Conservation (phyloP, 2,888 invertebrate species). For the Hydropsyche betteni region DNA sequence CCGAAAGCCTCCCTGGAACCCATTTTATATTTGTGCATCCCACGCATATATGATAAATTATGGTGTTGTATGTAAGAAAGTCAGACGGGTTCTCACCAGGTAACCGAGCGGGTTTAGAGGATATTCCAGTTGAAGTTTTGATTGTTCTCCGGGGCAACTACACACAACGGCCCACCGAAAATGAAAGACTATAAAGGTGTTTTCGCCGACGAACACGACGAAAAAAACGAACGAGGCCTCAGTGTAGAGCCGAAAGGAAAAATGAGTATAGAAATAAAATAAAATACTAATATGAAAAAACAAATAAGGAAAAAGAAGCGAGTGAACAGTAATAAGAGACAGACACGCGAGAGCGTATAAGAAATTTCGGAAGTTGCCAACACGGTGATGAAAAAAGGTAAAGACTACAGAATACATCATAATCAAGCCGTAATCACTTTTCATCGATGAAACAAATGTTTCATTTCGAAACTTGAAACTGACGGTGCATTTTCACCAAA, state of each 20-base stretch:
- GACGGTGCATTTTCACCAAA: too few species aligned
- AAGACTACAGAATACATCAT: too few species aligned
- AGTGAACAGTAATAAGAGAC: conserved; percentile 24
- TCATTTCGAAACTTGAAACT: too few species aligned
- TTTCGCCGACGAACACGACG: conserved; percentile 6
- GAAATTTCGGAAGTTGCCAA: background rate
- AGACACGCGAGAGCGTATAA: conserved; percentile 9
- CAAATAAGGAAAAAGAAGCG: background rate
- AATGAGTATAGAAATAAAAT: background rate
- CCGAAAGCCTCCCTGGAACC: too few species aligned
- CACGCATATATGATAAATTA: too few species aligned
- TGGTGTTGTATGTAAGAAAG: too few species aligned
- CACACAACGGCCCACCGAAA: conserved; percentile 6
- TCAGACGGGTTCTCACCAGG: too few species aligned
- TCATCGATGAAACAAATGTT: too few species aligned
- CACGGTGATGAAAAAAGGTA: background rate
- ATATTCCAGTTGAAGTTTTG: conserved; percentile 13
- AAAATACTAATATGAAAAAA: background rate
- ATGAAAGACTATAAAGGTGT: conserved; percentile 4
- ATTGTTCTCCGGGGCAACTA: background rate
- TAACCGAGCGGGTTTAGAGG: too few species aligned
- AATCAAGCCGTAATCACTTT: too few species aligned
- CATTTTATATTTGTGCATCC: too few species aligned
- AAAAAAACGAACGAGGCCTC: conserved; percentile 3
- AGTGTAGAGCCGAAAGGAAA: background rate